Conservation (phyloP, 1,140 invertebrate genomes). For the Leptopilina clavipes region DNA sequence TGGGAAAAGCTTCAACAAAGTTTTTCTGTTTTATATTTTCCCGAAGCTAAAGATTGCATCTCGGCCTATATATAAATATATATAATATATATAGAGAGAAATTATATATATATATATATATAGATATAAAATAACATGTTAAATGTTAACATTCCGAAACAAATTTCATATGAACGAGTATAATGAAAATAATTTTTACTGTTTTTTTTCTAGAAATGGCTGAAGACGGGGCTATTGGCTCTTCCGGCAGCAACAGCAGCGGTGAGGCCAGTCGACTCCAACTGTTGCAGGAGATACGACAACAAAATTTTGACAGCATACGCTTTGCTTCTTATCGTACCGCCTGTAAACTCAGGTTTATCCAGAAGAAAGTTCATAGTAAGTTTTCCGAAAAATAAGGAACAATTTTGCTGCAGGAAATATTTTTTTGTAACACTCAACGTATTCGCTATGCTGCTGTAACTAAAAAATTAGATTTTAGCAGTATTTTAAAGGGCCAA, state of each 20-base stretch:
- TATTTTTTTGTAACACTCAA: no score
- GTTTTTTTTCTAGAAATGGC: slow-evolving; percentile 62
- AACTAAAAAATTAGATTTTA: no score
- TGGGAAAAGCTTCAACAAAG: background rate
- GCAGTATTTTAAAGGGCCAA: no score
- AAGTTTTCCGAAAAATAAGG: slow-evolving; percentile 72
- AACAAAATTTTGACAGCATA: slow-evolving; percentile 96
- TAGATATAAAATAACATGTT: background rate
- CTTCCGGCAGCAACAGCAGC: slow-evolving; percentile 60
- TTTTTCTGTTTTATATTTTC: background rate
- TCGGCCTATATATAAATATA: background rate
- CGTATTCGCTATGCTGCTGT: no score
- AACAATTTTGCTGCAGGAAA: no score
- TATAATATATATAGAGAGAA: background rate
- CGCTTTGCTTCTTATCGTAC: slow-evolving; percentile 97
- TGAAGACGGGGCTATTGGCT: slow-evolving; percentile 65
- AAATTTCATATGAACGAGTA: background rate
- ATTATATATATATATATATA: background rate
- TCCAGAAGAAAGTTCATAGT: slow-evolving; percentile 97
- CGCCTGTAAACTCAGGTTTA: slow-evolving; percentile 96
- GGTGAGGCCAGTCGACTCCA: slow-evolving; percentile 77
- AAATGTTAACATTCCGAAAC: background rate
- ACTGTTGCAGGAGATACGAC: slow-evolving; percentile 87
- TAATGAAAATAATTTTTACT: slow-evolving; percentile 25
- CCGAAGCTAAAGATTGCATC: background rate